A percentile compares a stretch with the other conserved stretches of the same genome.
These are phyloP conservation scores for Apantesis nais DNA, from an alignment of 2,888 invertebrate species.

Conservation along the genomic window DNA sequence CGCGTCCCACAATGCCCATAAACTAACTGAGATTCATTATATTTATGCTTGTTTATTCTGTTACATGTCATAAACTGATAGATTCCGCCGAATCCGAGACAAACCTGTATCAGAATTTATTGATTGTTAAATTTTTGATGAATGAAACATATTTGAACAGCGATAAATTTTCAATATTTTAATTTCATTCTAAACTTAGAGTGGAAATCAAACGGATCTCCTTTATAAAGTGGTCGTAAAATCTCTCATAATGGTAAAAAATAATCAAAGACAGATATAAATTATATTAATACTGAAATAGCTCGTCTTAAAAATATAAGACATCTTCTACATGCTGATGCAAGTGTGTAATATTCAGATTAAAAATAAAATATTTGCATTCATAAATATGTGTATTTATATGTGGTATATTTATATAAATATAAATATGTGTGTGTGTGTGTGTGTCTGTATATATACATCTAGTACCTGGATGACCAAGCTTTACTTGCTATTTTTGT, in stretches of 20 bases:
- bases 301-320: background rate
- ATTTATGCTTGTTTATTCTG: slow-evolving; percentile 63
- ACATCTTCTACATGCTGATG: background rate
- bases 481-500: too few relatives aligned
- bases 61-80: slow-evolving; percentile 55
- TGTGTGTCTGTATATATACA: too few relatives aligned
- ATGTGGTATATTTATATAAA: too few relatives aligned
- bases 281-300: background rate
- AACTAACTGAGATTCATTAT: slow-evolving; percentile 58
- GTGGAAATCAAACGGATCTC: slow-evolving; percentile 10
- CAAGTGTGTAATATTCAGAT: background rate
- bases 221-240: slow-evolving; percentile 13
- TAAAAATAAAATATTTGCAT: background rate
- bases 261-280: background rate
- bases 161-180: slow-evolving; percentile 16
- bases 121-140: slow-evolving; percentile 39
- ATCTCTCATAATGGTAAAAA: slow-evolving; percentile 12
- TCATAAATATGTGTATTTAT: too few relatives aligned
- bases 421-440: too few relatives aligned
- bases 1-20: slow-evolving; percentile 53
- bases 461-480: too few relatives aligned
- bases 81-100: slow-evolving; percentile 40
- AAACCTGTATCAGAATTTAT: slow-evolving; percentile 31
- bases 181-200: slow-evolving; percentile 16
- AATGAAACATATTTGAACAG: slow-evolving; percentile 33